Percentiles rank a stretch among this genome's conserved stretches.
Evolutionary conservation across 2,888 invertebrate species (phyloP).

Genomic region (Brachyptera putata): DNA sequence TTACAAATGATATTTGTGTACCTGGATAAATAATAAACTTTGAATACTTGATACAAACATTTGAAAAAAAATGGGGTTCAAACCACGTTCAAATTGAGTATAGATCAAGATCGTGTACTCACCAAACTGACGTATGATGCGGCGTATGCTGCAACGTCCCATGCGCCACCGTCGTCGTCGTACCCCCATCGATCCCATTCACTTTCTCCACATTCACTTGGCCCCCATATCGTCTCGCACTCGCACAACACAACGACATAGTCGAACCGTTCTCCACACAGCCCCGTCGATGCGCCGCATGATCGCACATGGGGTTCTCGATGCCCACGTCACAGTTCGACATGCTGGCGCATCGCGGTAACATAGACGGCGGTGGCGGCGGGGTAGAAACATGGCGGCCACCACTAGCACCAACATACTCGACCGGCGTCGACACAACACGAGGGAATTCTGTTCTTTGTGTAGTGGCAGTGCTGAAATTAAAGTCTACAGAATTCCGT

Average conservation of each 20-base stretch:
- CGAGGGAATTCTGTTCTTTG: constrained; percentile 12
- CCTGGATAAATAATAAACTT: too few species aligned
- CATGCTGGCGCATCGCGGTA: constrained; percentile 32
- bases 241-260: constrained; percentile 30
- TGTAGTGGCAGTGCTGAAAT: constrained; percentile 23
- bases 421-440: constrained; percentile 47
- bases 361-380: constrained; percentile 36
- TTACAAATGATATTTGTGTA: too few species aligned
- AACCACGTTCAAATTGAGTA: too few species aligned
- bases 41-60: too few species aligned
- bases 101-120: too few species aligned
- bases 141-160: constrained; percentile 24
- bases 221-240: constrained; percentile 21
- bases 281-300: constrained; percentile 7
- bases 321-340: constrained; percentile 27
- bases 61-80: too few species aligned
- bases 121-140: constrained; percentile 29
- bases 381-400: constrained; percentile 51
- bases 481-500: background rate
- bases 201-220: background rate
- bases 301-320: constrained; percentile 25
- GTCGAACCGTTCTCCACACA: constrained; percentile 27
- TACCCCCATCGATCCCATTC: background rate
- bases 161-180: too few species aligned
- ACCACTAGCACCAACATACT: constrained; percentile 61